Base-by-base conservation (phyloP, 64 coral and sea anemone species). In the Cladopsammia gracilis region DNA sequence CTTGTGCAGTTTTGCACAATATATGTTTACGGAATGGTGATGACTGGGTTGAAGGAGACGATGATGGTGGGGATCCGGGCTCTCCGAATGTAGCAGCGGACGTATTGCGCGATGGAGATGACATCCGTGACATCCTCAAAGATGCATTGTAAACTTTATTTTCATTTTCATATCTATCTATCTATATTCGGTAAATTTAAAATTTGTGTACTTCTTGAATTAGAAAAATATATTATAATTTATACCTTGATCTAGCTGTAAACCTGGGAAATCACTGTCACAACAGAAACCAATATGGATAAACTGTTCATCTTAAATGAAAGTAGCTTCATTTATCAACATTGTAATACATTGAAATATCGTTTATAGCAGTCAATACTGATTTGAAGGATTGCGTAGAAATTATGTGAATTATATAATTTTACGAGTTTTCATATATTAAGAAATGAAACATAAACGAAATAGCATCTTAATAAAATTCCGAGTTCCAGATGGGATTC, bases 101-200 rank as follows among this genome's bases (percentile, higher is more conserved):
- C 18, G 60, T 62, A 62, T 62, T 62, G 60, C 60, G 60, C 60
- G 18, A 62, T 62, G 60, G 60, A 62, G 60, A 62, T 18, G 60
- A 62, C 60, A 62, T 62, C 60, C 60, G 60, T 62, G 60, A 62
- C 60, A 8, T 62, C 60, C 60, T 62, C 60, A 62, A 62, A 62
- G 60, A 62, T 62, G 60, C 60, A 62, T 62, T 62, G 60, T 62
- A 62, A 62, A 62, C 60, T 62, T 62, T 62, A 62, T 62, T 62
- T 62, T 62, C 7, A 62, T 8, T 62, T 62, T 62, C 60, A 62
- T 62, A 62, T 62, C 60, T 62, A 12, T 62, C 60, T 62, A 62
- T 62, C 10, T 62, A 15, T 18, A 64, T 64, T 64, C n/a, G 61
- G 61, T 64, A 64, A 64, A 64, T 64, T 64, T 64, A 64, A 64